Percentiles rank a stretch among this genome's conserved stretches.
phyloP scores from a whole-genome alignment of 2,113 vertebrate genomes.

The Tretioscincus oriximinensis region DNA sequence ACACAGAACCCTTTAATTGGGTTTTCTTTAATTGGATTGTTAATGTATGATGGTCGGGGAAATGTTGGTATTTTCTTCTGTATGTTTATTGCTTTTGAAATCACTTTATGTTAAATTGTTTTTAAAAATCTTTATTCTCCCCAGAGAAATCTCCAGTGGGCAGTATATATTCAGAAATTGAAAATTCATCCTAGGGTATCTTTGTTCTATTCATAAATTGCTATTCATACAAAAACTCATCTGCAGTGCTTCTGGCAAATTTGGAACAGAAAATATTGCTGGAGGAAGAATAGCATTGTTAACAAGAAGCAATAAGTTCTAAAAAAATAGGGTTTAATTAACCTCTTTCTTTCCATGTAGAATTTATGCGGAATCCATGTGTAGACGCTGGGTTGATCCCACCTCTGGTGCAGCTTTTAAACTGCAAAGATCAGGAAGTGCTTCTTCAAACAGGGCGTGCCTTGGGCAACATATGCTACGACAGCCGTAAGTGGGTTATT shows the following conservation, averaged over 20 bases:
- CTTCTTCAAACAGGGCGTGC: slow-evolving; percentile 96
- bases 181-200: background rate
- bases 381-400: slow-evolving; percentile 94
- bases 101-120: slow-evolving; percentile 43
- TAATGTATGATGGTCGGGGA: slow-evolving; percentile 26
- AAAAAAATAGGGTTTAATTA: background rate
- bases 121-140: slow-evolving; percentile 46
- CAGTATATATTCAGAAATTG: slow-evolving; percentile 18
- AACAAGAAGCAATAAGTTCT: slow-evolving; percentile 8
- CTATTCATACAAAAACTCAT: background rate
- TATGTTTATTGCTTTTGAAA: slow-evolving; percentile 33
- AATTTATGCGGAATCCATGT: slow-evolving; percentile 93
- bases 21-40: slow-evolving; percentile 32
- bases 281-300: slow-evolving; percentile 9
- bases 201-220: background rate
- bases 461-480: slow-evolving; percentile 98
- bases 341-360: slow-evolving; percentile 67
- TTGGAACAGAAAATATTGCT: slow-evolving; percentile 9
- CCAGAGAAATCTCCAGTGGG: slow-evolving; percentile 24
- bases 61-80: slow-evolving; percentile 14
- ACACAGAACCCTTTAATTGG: background rate
- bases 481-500: slow-evolving; percentile 88
- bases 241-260: background rate
- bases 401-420: slow-evolving; percentile 90
- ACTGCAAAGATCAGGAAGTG: slow-evolving; percentile 92